These are phyloP conservation scores for Epizoanthus rinbou DNA, from an alignment of 92 coral and sea anemone genomes.

Conservation along the genomic window DNA sequence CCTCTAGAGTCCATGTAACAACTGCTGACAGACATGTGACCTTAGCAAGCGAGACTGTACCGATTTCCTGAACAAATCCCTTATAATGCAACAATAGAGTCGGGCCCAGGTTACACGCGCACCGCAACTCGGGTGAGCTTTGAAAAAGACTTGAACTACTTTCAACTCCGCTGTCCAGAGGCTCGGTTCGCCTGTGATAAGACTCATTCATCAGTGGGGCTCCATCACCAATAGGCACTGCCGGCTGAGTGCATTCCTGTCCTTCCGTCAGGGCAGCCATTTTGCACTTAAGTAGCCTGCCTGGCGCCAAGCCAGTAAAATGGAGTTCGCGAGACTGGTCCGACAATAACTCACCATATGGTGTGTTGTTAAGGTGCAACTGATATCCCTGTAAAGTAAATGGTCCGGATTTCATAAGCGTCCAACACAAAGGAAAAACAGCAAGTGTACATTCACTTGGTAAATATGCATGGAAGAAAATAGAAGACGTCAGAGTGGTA, in stretches of 20 bases:
- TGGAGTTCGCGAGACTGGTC: conserved; percentile 1
- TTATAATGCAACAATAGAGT: conserved; percentile 64
- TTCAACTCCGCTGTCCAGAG: conserved; percentile 81
- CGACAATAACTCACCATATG: conserved; percentile 62
- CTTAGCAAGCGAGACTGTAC: conserved; percentile 38
- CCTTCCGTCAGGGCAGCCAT: conserved; percentile 27
- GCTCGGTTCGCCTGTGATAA: conserved; percentile 40
- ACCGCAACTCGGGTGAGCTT: conserved; percentile 31
- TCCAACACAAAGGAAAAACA: background rate
- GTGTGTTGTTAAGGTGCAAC: conserved; percentile 56
- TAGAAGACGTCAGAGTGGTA: no score
- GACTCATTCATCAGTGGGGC: background rate
- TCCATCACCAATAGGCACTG: background rate
- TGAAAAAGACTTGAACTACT: conserved; percentile 73
- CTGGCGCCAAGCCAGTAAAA: background rate
- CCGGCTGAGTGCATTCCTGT: conserved; percentile 26
- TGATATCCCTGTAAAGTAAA: conserved; percentile 66
- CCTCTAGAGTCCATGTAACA: conserved; percentile 50
- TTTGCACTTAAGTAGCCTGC: conserved; percentile 28
- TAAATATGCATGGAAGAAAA: no score
- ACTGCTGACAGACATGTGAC: conserved; percentile 58
- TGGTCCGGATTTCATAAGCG: no score
- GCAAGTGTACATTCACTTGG: background rate
- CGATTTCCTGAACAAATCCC: conserved; percentile 59
- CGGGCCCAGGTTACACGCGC: conserved; percentile 51